These are phyloP conservation scores for Sycophila sp. DNA, from an alignment of 1,140 invertebrate genomes.

Conservation along the genomic window DNA sequence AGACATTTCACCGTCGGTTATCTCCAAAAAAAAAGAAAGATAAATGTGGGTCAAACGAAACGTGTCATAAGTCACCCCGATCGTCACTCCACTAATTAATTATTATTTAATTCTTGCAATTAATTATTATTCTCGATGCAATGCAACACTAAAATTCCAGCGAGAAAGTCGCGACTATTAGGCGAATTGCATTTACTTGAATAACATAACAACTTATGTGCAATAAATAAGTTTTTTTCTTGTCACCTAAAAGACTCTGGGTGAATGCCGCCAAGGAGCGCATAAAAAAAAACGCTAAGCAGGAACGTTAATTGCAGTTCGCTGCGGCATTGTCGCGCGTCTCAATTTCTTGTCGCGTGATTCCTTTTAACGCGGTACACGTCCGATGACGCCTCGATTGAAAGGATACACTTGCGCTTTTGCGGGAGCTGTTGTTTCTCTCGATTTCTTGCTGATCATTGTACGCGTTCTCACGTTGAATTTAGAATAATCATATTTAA, in stretches of 20 bases:
- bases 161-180: background rate
- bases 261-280: background rate
- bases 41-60: background rate
- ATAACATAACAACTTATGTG: too few relatives aligned
- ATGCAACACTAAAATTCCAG: background rate
- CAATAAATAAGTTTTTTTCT: too few relatives aligned
- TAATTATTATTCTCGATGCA: background rate
- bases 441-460: too few relatives aligned
- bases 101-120: background rate
- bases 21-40: too few relatives aligned
- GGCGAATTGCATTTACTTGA: background rate
- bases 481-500: too few relatives aligned
- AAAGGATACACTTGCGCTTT: too few relatives aligned
- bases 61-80: background rate
- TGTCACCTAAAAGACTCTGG: background rate
- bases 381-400: too few relatives aligned
- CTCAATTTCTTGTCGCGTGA: background rate
- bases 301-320: background rate
- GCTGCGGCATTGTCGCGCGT: background rate
- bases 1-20: too few relatives aligned
- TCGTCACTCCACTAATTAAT: background rate
- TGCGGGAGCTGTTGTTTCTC: too few relatives aligned
- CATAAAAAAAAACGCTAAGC: background rate
- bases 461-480: too few relatives aligned
- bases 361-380: too few relatives aligned